Conservation (phyloP, 2,797 vertebrate species). For the Chelonia mydas region DNA sequence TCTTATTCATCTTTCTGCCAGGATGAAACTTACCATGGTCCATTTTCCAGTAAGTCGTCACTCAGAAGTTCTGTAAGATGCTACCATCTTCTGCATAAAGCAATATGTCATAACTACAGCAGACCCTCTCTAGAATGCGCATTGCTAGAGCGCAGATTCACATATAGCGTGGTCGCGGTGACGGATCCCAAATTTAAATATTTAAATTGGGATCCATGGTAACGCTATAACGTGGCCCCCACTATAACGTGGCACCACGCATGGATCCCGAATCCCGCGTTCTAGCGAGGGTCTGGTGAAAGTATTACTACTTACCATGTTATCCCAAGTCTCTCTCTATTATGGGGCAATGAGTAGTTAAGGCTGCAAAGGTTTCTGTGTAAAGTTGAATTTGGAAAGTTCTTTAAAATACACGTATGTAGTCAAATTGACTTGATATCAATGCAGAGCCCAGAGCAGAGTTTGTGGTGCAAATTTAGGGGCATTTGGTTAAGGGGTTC, state of each 20-base stretch:
- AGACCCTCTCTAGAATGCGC: too few relatives aligned
- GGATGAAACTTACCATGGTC: neutral
- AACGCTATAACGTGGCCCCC: too few relatives aligned
- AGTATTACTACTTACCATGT: neutral
- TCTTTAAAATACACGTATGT: neutral
- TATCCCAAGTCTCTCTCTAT: neutral
- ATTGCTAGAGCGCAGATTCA: too few relatives aligned
- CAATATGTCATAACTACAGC: neutral
- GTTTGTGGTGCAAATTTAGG: slow-evolving; percentile 15
- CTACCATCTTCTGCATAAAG: fast-evolving
- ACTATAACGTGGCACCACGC: too few relatives aligned
- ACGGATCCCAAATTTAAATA: too few relatives aligned
- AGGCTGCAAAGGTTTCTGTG: neutral
- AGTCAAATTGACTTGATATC: neutral
- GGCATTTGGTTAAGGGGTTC: neutral
- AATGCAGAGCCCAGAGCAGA: slow-evolving; percentile 24
- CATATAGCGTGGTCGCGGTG: too few relatives aligned
- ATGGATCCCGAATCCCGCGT: too few relatives aligned
- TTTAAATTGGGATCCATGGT: too few relatives aligned
- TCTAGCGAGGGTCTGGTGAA: too few relatives aligned
- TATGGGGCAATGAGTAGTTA: slow-evolving; percentile 5
- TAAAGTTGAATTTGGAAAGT: slow-evolving; percentile 33
- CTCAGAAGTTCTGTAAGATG: neutral
- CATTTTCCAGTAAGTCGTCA: neutral
- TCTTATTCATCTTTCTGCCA: neutral